phyloP scores from a whole-genome alignment of 2,113 vertebrate genomes.

The Orthonyx spaldingii region DNA sequence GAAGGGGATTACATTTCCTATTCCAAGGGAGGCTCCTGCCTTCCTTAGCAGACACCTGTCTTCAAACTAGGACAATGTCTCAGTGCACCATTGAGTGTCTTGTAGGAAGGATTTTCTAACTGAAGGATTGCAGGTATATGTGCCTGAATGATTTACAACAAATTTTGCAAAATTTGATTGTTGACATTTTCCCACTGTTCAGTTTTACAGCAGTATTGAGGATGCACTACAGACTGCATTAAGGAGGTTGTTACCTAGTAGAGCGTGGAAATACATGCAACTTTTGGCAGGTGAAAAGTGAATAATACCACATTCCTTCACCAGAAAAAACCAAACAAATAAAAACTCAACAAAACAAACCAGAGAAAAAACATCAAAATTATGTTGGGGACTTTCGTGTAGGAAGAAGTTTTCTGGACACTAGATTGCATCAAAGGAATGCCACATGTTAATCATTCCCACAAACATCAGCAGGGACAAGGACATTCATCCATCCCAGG shows the following conservation, averaged over 20 bases:
- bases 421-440: not conserved
- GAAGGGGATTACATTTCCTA: too few relatives aligned
- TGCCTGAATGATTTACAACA: not conserved
- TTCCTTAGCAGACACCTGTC: too few relatives aligned
- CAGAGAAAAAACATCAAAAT: not conserved
- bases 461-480: not conserved
- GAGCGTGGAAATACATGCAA: not conserved
- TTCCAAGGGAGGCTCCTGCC: too few relatives aligned
- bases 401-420: not conserved
- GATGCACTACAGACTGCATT: not conserved
- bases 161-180: not conserved
- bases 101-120: not conserved
- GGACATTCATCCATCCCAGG: not conserved
- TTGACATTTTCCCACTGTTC: not conserved
- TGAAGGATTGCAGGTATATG: not conserved
- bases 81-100: not conserved
- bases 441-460: not conserved
- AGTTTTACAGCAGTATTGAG: not conserved
- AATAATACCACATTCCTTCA: not conserved
- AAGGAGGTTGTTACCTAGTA: not conserved
- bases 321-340: not conserved
- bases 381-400: accelerated
- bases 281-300: not conserved
- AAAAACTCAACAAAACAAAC: not conserved
- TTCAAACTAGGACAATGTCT: too few relatives aligned